Evolutionary conservation across 2,797 vertebrate genomes (phyloP).

Genomic region (Lophius americanus): DNA sequence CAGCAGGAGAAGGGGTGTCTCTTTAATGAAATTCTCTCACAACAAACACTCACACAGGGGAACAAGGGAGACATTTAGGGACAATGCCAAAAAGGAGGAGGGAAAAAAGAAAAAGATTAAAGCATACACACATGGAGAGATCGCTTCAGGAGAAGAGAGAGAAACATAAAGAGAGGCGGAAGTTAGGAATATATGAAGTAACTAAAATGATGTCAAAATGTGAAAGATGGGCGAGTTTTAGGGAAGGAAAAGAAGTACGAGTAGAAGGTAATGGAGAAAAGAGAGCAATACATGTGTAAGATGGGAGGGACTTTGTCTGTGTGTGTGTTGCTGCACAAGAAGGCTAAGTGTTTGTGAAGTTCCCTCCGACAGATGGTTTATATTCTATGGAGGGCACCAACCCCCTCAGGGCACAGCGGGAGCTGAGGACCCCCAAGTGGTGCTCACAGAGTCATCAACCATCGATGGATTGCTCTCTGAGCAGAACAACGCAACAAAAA

Average conservation of each 20-base stretch:
- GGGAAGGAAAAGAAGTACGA: conserved; percentile 25
- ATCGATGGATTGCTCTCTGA: conserved; percentile 29
- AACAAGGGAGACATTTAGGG: conserved; percentile 12
- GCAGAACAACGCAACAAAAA: conserved; percentile 24
- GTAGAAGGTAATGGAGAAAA: conserved; percentile 22
- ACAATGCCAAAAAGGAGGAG: conserved; percentile 31
- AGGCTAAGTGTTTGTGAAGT: conserved; percentile 50
- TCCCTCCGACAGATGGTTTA: conserved; percentile 80
- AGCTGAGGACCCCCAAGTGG: conserved; percentile 60
- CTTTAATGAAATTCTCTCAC: conserved; percentile 77
- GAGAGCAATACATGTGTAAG: conserved; percentile 26
- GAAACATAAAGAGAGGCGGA: conserved; percentile 15
- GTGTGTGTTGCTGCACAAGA: conserved; percentile 20
- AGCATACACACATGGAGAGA: background rate
- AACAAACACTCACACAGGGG: conserved; percentile 55
- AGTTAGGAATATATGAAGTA: background rate
- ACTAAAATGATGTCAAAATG: conserved; percentile 12
- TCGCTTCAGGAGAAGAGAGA: conserved; percentile 1
- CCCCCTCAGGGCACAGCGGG: conserved; percentile 49
- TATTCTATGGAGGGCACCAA: conserved; percentile 66
- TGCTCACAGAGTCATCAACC: conserved; percentile 50
- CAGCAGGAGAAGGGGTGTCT: conserved; percentile 76
- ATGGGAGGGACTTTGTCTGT: conserved; percentile 9
- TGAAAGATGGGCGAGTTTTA: conserved; percentile 21
- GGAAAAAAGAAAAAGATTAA: conserved; percentile 26